phyloP scores from a whole-genome alignment of 2,888 invertebrate genomes.

The Globia sparganii region DNA sequence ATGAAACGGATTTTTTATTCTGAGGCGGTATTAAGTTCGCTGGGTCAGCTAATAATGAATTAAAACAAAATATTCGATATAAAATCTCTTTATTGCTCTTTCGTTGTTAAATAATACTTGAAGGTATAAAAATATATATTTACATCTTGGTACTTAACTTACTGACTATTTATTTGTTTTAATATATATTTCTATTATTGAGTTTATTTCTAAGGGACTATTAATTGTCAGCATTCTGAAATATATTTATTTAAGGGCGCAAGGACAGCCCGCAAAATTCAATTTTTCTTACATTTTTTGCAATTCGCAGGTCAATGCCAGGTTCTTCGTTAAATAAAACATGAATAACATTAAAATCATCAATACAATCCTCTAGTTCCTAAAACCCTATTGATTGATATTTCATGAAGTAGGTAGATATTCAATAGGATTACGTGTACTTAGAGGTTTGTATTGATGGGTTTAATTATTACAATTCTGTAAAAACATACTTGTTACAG shows the following conservation, averaged over 20 bases:
- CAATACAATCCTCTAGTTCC: too few species aligned
- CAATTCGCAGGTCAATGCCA: not conserved
- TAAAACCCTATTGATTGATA: too few species aligned
- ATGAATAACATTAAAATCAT: too few species aligned
- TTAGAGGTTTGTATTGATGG: not conserved
- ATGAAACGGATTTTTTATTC: too few species aligned
- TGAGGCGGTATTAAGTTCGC: too few species aligned
- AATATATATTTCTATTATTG: conserved; percentile 42
- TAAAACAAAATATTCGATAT: conserved; percentile 50
- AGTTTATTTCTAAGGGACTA: conserved; percentile 35
- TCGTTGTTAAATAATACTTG: conserved; percentile 81
- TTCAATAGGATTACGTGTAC: too few species aligned
- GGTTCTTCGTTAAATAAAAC: not conserved
- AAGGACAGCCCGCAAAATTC: not conserved
- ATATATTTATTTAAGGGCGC: not conserved
- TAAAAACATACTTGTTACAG: too few species aligned
- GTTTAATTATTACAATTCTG: too few species aligned
- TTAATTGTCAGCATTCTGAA: not conserved
- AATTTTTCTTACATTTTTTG: not conserved
- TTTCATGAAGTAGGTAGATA: too few species aligned
- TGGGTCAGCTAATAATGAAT: not conserved
- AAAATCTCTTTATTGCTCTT: conserved; percentile 71
- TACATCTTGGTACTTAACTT: conserved; percentile 67
- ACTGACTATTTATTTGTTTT: conserved; percentile 63
- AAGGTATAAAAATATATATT: conserved; percentile 78